Evolutionary conservation across 2,113 vertebrate genomes (phyloP), one percentile per base, ranked within the genome.

Genomic region (Scomber japonicus): DNA sequence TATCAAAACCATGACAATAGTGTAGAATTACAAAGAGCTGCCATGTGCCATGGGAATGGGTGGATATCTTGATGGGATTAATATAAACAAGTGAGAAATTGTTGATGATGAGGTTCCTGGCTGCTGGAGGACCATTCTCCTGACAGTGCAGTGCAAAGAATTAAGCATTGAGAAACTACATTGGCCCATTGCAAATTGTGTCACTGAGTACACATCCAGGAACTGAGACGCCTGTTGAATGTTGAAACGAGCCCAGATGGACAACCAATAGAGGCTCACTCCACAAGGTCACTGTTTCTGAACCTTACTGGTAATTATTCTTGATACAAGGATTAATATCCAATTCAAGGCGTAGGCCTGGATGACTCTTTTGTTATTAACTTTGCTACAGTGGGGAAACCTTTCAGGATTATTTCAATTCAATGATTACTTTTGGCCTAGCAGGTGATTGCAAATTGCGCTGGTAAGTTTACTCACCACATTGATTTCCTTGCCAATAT

Each of bases 401-500:
- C 94, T 93, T 78, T 75, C 78, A 89, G 93, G 93, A 97, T 97
- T 96, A 95, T 93, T 95, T 96, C 95, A 95, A 95, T 96, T 95
- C 94, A 93, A 76, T 91, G 92, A 94, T 92, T 93, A 94, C 94
- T 94, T 95, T 94, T 92, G 94, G 94, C 93, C 85, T 83, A 92
- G 90, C 82, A 89, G 94, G 94, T 95, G 94, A 97, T 95, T 96
- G 94, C 87, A 91, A 84, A 93, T 88, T 87, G 16, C 87, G 89
- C 91, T 88, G 92, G 86, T 91, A 94, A 94, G 95, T 96, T 97
- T 97, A 96, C 94, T 95, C 89, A 82, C 88, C 90, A 89, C 96
- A 97, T 97, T 95, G 95, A 98, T 97, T 96, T 96, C 90, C 92
- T 94, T 89, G 95, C 92, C 96, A 95, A 94, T 95, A 95, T 95